Conservation (phyloP, 2,888 invertebrate species). For the Pyrochroa serraticornis region DNA sequence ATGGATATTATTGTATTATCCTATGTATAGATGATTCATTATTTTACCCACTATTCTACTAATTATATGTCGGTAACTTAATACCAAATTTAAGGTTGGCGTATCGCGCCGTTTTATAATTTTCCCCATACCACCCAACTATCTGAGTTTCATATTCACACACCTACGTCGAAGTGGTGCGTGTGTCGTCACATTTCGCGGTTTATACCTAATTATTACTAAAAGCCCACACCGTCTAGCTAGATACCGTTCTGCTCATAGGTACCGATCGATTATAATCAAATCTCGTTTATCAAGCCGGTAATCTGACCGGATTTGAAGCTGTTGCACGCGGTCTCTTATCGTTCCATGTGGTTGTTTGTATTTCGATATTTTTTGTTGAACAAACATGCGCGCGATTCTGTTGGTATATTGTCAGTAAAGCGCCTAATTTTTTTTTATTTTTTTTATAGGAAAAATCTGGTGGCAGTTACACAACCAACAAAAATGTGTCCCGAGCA, state of each 20-base stretch:
- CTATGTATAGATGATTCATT: too few species aligned
- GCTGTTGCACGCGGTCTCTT: conserved; percentile 21
- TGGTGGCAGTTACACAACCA: conserved; percentile 74
- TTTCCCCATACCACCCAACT: too few species aligned
- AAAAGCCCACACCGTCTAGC: background rate
- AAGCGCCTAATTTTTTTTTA: conserved; percentile 16
- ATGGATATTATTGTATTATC: too few species aligned
- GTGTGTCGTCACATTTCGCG: background rate
- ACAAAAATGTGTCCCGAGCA: conserved; percentile 79
- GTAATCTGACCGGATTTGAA: conserved; percentile 26
- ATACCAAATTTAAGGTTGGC: too few species aligned
- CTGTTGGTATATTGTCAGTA: conserved; percentile 18
- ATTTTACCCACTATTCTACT: too few species aligned
- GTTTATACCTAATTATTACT: too few species aligned
- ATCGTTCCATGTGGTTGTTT: conserved; percentile 20
- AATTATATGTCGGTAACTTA: too few species aligned
- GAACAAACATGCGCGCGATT: conserved; percentile 15
- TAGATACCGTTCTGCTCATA: background rate
- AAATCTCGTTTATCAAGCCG: conserved; percentile 14
- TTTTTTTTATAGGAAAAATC: conserved; percentile 80
- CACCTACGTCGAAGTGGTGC: too few species aligned
- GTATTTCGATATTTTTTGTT: conserved; percentile 26
- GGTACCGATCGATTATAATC: conserved; percentile 11
- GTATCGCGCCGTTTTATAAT: too few species aligned
- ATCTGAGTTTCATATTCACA: too few species aligned